phyloP scores from a whole-genome alignment of 2,113 vertebrate species.

The Corythaeola cristata region DNA sequence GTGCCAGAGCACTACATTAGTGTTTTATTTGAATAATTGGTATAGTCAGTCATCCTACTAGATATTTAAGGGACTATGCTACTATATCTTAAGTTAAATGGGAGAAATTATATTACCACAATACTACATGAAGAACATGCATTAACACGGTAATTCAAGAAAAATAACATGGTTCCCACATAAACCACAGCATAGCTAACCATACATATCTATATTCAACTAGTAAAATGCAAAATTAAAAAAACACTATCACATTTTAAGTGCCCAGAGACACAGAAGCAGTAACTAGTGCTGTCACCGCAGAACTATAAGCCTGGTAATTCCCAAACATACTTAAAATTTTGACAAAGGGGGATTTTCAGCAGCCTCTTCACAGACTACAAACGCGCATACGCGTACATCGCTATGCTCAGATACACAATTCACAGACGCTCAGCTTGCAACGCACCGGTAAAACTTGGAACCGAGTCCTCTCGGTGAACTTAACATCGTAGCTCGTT shows the following conservation, averaged over 20 bases:
- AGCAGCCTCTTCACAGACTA: not conserved
- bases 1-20: not conserved
- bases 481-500: fast-evolving
- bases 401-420: fast-evolving
- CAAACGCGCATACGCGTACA: fast-evolving
- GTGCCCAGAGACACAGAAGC: not conserved
- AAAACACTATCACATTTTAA: not conserved
- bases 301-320: not conserved
- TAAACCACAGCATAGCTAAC: not conserved
- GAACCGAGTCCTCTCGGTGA: not conserved
- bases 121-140: not conserved
- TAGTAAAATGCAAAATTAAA: not conserved
- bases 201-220: fast-evolving
- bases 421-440: not conserved
- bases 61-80: not conserved
- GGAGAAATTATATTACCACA: not conserved
- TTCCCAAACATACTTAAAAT: not conserved
- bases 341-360: not conserved
- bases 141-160: not conserved
- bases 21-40: not conserved
- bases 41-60: not conserved
- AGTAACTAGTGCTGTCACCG: not conserved
- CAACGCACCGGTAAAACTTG: not conserved
- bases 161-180: not conserved
- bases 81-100: not conserved